Conservation (phyloP, 2,888 invertebrate genomes). For the Dolichopus griseipennis region DNA sequence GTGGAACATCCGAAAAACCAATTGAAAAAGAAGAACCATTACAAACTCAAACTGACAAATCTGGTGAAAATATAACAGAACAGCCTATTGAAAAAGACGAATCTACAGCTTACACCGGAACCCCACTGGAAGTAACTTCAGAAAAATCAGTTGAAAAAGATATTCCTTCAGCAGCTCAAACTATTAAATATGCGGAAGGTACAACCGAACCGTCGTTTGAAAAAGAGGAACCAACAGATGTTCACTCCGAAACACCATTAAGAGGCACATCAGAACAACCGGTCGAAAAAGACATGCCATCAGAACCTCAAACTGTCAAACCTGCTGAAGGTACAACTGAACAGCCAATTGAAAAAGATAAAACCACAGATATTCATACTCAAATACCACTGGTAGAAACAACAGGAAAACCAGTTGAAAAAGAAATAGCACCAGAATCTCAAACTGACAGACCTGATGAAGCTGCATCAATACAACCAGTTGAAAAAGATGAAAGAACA, state of each 20-base stretch:
- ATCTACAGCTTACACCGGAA: not conserved
- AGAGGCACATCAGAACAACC: too few relatives aligned
- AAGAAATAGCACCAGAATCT: not conserved
- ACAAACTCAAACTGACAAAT: too few relatives aligned
- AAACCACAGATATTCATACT: conserved; percentile 19
- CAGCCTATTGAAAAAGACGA: not conserved
- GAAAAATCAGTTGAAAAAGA: conserved; percentile 9
- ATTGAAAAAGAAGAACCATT: too few relatives aligned
- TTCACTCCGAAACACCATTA: too few relatives aligned
- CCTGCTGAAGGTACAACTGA: conserved; percentile 18
- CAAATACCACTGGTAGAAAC: not conserved
- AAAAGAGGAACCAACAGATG: conserved; percentile 16
- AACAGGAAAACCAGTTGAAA: not conserved
- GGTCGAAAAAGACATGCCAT: conserved; percentile 11
- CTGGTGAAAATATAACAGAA: not conserved
- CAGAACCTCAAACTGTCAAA: conserved; percentile 14
- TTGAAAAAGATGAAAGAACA: conserved; percentile 9
- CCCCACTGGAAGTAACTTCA: not conserved
- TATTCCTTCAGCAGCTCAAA: conserved; percentile 12
- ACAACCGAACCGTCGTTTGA: conserved; percentile 18
- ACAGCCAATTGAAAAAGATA: not conserved
- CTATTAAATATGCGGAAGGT: conserved; percentile 17
- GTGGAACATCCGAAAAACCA: too few relatives aligned
- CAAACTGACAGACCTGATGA: conserved; percentile 13
- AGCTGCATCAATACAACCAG: conserved; percentile 2